Evolutionary conservation across 2,113 vertebrate genomes (phyloP), one percentile per base, ranked within the genome.

Genomic region (Dascyllus trimaculatus): DNA sequence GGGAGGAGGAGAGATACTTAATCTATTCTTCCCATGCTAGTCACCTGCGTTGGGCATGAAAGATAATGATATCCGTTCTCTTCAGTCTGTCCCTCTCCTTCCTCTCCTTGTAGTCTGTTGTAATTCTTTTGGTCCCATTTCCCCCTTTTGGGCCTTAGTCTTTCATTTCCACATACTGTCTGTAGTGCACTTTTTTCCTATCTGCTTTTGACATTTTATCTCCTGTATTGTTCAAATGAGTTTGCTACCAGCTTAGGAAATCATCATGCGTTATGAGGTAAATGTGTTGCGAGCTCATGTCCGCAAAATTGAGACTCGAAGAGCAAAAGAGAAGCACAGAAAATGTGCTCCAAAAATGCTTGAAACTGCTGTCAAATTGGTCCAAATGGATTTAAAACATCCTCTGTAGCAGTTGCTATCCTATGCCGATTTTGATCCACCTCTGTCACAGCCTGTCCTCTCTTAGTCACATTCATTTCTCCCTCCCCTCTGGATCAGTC

Each of bases 11-110:
- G 60, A 71, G 68, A 81, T 76, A 64, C 87, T 87, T 51, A 53
- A 68, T 86, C 84, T 46, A 85, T 86, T 87, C 87, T 90, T 90
- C 66, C 54, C 19, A 10, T 85, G 81, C 80, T 71, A 78, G 88
- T 93, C 88, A 91, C 87, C 91, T 92, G 91, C 84, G 2, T 57
- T 64, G 54, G 38, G 63, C 76, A 81, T 90, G 87, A 91, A 89
- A 90, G 82, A 85, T 85, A 91, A 87, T 86, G 81, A 85, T 85
- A 75, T 82, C 82, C 57, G 38, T 75, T 75, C 74, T 71, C 73
- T 85, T 75, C 71, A 85, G 11, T 49, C 64, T 52, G 52, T 57
- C 19, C 54, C 48, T 8, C 54, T 21, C 64, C 32, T 38, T 63
- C 56, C 51, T 67, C 62, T 63, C 22, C 58, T 58, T 59, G 46